These are phyloP conservation scores for Porphyrio hochstetteri DNA, from an alignment of 2,113 vertebrate genomes.

Conservation along the genomic window DNA sequence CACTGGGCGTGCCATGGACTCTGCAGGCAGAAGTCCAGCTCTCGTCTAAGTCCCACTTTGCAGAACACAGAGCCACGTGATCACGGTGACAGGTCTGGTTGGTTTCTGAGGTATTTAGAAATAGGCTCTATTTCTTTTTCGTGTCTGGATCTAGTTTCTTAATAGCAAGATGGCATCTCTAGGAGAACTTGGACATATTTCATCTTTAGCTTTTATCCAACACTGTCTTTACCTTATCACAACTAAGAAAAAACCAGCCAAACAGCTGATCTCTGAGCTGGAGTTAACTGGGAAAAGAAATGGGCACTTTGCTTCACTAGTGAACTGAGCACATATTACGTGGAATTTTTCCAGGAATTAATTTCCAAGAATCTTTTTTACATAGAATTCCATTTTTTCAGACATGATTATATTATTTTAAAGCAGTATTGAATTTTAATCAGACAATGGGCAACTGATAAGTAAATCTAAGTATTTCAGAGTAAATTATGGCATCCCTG, in stretches of 20 bases:
- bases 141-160: neutral
- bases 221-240: neutral
- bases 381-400: neutral
- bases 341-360: neutral
- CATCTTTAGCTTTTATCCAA: neutral
- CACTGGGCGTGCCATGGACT: accelerated
- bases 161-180: neutral
- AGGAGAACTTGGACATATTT: neutral
- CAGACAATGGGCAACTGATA: neutral
- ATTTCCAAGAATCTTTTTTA: neutral
- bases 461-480: neutral
- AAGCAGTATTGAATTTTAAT: neutral
- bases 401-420: neutral
- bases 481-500: neutral
- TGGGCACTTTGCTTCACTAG: neutral
- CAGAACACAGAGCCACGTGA: neutral
- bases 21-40: neutral
- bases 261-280: neutral
- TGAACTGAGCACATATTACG: neutral
- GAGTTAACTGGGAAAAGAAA: neutral
- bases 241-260: neutral
- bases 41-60: neutral
- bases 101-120: neutral
- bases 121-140: neutral
- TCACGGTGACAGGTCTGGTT: neutral